Evolutionary conservation across 2,797 vertebrate genomes (phyloP).

Genomic region (Trichosurus vulpecula): DNA sequence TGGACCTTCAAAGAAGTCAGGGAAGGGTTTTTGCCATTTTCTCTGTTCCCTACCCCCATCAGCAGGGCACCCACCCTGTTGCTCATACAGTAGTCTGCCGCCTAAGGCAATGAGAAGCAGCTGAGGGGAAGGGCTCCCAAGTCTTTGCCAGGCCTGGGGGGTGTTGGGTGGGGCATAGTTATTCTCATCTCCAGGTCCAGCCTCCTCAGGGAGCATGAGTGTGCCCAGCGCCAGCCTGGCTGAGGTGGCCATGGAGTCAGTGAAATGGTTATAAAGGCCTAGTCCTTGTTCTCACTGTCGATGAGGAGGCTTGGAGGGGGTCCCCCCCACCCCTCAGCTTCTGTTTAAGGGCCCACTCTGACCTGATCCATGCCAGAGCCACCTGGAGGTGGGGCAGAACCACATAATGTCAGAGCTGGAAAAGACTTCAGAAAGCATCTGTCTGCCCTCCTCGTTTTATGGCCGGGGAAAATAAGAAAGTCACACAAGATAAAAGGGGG

Average conservation of each 20-base stretch:
- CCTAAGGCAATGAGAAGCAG: neutral
- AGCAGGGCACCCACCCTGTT: neutral
- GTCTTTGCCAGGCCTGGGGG: neutral
- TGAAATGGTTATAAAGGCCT: neutral
- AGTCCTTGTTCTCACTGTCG: neutral
- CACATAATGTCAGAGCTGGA: neutral
- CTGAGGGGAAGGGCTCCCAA: neutral
- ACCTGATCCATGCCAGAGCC: neutral
- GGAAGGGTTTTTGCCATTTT: neutral
- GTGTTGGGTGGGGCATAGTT: neutral
- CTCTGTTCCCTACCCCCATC: neutral
- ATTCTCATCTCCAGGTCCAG: neutral
- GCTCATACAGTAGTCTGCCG: neutral
- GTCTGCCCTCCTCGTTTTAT: neutral
- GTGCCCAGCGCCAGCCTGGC: neutral
- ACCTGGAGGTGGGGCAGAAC: neutral
- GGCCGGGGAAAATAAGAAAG: neutral
- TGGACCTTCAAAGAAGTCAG: neutral
- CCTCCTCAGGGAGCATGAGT: neutral
- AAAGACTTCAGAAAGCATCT: neutral
- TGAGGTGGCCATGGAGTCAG: neutral
- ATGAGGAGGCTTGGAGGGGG: neutral
- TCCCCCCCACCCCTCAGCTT: neutral
- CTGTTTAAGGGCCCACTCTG: neutral
- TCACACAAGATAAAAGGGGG: neutral